Conservation (phyloP, 2,113 vertebrate species). For the Pithys albifrons region DNA sequence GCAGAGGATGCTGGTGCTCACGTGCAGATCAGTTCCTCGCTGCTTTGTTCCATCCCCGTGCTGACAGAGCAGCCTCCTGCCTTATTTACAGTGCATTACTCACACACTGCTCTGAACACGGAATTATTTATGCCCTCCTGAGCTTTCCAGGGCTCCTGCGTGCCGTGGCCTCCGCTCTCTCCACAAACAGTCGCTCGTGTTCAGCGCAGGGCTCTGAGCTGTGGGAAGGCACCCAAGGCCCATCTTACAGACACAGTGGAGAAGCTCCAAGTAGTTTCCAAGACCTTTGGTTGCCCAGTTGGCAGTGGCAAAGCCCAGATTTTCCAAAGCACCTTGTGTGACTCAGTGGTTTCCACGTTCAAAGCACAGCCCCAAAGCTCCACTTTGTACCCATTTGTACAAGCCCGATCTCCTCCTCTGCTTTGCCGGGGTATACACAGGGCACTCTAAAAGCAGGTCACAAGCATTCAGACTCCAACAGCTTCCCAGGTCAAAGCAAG, state of each 20-base stretch:
- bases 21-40: background rate
- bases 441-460: background rate
- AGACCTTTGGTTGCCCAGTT: background rate
- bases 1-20: background rate
- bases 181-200: accelerated
- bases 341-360: accelerated
- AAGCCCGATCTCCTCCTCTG: background rate
- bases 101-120: background rate
- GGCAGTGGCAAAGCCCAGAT: background rate
- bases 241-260: accelerated
- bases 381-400: background rate
- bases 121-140: background rate
- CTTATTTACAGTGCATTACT: background rate
- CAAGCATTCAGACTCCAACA: background rate
- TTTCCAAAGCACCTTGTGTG: background rate
- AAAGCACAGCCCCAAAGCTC: background rate
- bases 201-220: background rate
- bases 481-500: background rate
- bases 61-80: background rate
- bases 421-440: accelerated
- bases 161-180: background rate
- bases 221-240: background rate
- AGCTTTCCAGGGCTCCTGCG: background rate
- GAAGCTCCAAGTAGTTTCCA: background rate
- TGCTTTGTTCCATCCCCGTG: background rate